Conservation (phyloP, 2,888 invertebrate genomes). For the Phanerotoma sp. region DNA sequence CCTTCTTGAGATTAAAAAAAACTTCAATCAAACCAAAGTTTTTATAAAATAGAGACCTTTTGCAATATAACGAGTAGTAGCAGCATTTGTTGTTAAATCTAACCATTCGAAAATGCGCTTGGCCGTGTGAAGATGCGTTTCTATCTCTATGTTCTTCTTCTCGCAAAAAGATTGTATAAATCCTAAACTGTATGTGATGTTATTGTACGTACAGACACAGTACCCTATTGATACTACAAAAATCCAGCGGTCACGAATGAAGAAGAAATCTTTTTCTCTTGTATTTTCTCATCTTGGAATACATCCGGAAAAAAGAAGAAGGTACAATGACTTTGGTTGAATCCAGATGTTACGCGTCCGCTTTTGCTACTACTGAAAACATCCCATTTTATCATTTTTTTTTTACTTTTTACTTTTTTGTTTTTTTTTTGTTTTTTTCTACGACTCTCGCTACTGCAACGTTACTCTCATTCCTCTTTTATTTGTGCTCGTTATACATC, state of each 20-base stretch:
- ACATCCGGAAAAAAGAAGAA: neutral
- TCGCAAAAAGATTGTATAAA: neutral
- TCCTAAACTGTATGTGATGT: too few species aligned
- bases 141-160: too few species aligned
- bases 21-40: too few species aligned
- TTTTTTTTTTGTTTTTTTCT: conserved; percentile 2
- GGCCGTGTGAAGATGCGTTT: neutral
- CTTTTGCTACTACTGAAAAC: conserved; percentile 1
- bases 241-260: conserved; percentile 2
- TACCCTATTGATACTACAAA: neutral
- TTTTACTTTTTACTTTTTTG: neutral
- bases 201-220: neutral
- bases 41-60: too few species aligned
- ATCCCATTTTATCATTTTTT: neutral
- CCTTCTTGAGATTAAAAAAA: too few species aligned
- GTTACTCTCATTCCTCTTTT: neutral
- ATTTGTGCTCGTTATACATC: conserved; percentile 12
- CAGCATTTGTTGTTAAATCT: too few species aligned
- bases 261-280: neutral
- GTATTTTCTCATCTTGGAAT: conserved; percentile 4
- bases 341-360: conserved; percentile 2
- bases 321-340: conserved; percentile 1
- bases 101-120: conserved; percentile 1
- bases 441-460: too few species aligned
- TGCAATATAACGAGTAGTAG: too few species aligned